Conservation (phyloP, 2,888 invertebrate genomes). For the Rhagium mordax region DNA sequence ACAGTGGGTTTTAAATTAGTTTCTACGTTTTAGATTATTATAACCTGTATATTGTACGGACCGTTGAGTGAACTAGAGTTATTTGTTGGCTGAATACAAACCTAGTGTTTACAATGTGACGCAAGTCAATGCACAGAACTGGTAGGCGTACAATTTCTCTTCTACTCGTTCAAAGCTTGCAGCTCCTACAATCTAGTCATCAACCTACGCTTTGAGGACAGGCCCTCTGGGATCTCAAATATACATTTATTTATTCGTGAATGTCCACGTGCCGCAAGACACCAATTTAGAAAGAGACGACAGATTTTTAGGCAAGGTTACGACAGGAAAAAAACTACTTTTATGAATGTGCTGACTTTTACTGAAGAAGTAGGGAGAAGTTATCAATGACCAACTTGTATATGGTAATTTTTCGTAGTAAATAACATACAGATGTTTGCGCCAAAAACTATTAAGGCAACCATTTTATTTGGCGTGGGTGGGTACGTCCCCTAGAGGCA, state of each 20-base stretch:
- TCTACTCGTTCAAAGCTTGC: slow-evolving; percentile 38
- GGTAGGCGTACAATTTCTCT: slow-evolving; percentile 48
- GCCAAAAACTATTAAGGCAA: neutral
- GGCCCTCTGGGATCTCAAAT: slow-evolving; percentile 29
- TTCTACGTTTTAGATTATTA: neutral
- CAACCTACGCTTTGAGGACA: slow-evolving; percentile 30
- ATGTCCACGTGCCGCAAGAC: slow-evolving; percentile 28
- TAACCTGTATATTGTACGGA: neutral
- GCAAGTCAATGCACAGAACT: slow-evolving; percentile 36
- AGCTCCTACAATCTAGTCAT: slow-evolving; percentile 43
- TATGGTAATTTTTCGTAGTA: slow-evolving; percentile 34
- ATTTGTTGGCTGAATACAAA: slow-evolving; percentile 23
- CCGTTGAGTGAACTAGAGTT: slow-evolving; percentile 21
- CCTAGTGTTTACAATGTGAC: slow-evolving; percentile 36
- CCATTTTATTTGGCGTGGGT: slow-evolving; percentile 14
- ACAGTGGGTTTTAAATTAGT: neutral
- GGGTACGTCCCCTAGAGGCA: neutral
- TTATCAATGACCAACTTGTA: slow-evolving; percentile 34
- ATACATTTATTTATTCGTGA: slow-evolving; percentile 16
- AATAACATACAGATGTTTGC: slow-evolving; percentile 14
- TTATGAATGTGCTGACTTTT: slow-evolving; percentile 29
- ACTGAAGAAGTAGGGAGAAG: slow-evolving; percentile 14
- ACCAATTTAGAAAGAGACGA: slow-evolving; percentile 1
- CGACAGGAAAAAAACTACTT: slow-evolving; percentile 13
- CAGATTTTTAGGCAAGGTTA: slow-evolving; percentile 20